Base-by-base conservation (phyloP, 2,113 vertebrate genomes). In the Hippocampus mohnikei region DNA sequence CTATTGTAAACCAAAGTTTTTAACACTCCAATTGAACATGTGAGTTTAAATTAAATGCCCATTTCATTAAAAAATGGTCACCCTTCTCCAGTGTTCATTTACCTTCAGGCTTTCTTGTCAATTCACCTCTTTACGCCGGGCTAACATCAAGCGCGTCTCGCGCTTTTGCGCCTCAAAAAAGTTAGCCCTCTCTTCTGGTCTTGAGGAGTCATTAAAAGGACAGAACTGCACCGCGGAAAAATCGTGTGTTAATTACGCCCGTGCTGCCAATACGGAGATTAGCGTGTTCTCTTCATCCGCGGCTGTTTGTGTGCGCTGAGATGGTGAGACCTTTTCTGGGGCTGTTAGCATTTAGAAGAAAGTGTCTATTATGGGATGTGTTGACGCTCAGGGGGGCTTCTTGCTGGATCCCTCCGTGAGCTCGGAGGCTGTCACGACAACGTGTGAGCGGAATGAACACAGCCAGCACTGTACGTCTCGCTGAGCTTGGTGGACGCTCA, bases 311-410 rank as follows among this genome's bases (percentile, higher is more conserved):
- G 66, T 76, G 80, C 67, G 8, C 78, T 77, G 67, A 84, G 87
- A 89, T 83, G 80, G 41, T 77, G 84, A 86, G 87, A 88, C 87
- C 87, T 91, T 89, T 90, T 89, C 82, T 69, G 84, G 77, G 86
- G 90, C 83, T 87, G 83, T 89, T 91, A 89, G 85, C 87, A 88
- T 90, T 90, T 87, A 72, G 74, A 84, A 85, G 83, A 85, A 88
- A n/a, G 81, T 83, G 71, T 82, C 77, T 82, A 82, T 89, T 89
- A 86, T 85, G 86, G 86, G 86, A 84, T 66, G 75, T 89, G 87
- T 85, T 87, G 81, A 83, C 50, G 84, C 89, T 88, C 70, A 73
- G 61, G 74, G 87, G 85, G 69, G 76, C 72, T 82, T 79, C 74
- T 69, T 53, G 27, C 67, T 18, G 23, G 70, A 67, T 84, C 84